Evolutionary conservation across 2,888 invertebrate species (phyloP).

Genomic region (Dioctria linearis): DNA sequence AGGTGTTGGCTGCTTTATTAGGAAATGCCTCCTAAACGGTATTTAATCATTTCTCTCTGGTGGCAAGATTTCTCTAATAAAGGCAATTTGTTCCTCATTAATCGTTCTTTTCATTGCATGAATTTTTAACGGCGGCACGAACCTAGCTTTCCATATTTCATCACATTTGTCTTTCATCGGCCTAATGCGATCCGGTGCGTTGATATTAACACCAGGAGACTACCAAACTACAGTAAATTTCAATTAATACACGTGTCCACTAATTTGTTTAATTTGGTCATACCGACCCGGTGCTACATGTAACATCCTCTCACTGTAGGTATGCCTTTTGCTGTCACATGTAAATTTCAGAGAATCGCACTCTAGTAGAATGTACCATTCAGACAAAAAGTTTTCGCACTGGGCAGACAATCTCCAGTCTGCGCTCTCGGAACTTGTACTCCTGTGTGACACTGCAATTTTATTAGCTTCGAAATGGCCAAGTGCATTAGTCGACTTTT

Average conservation of each 20-base stretch:
- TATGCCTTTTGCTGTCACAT: slow-evolving; percentile 16
- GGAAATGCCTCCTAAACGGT: slow-evolving; percentile 36
- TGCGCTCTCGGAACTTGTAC: slow-evolving; percentile 44
- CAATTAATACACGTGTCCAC: slow-evolving; percentile 52
- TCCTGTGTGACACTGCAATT: slow-evolving; percentile 55
- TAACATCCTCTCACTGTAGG: background rate
- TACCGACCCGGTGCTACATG: slow-evolving; percentile 15
- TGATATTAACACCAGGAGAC: slow-evolving; percentile 17
- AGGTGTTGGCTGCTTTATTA: slow-evolving; percentile 56
- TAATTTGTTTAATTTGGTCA: slow-evolving; percentile 27
- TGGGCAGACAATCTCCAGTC: slow-evolving; percentile 14
- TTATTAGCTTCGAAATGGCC: slow-evolving; percentile 53
- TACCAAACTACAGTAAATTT: slow-evolving; percentile 42
- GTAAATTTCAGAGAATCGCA: slow-evolving; percentile 38
- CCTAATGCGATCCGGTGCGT: slow-evolving; percentile 29
- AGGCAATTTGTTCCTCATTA: slow-evolving; percentile 36
- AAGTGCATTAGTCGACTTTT: slow-evolving; percentile 51
- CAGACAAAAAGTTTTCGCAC: slow-evolving; percentile 35
- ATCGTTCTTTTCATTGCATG: slow-evolving; percentile 15
- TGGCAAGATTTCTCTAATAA: background rate
- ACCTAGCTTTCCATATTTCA: background rate
- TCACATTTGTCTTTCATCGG: slow-evolving; percentile 10
- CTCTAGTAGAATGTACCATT: background rate
- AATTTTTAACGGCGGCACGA: slow-evolving; percentile 1
- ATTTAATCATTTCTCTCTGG: slow-evolving; percentile 48